phyloP scores from a whole-genome alignment of 2,888 invertebrate species.

The Fragum fragum region DNA sequence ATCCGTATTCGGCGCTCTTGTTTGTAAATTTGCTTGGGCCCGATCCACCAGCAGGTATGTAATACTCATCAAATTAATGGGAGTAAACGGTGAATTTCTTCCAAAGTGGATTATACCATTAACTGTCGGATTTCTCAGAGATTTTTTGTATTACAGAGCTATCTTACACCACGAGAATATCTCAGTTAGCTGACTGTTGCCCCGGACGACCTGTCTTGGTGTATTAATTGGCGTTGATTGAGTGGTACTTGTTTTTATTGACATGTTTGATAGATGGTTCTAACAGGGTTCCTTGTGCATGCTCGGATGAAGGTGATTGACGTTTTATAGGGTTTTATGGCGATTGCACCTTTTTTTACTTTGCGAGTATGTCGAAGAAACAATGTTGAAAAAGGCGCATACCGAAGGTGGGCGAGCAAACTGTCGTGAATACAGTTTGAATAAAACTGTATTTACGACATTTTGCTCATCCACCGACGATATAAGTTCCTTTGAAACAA shows the following conservation, averaged over 20 bases:
- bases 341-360: not conserved
- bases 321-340: slow-evolving; percentile 16
- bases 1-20: too few species aligned
- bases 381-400: too few species aligned
- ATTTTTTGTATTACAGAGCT: not conserved
- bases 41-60: slow-evolving; percentile 19
- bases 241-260: slow-evolving; percentile 55
- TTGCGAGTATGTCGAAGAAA: not conserved
- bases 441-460: too few species aligned
- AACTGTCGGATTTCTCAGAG: slow-evolving; percentile 12
- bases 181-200: not conserved
- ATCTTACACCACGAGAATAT: slow-evolving; percentile 8
- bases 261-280: slow-evolving; percentile 59
- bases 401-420: too few species aligned
- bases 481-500: too few species aligned
- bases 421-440: too few species aligned
- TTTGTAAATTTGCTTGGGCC: slow-evolving; percentile 3
- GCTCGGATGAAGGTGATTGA: slow-evolving; percentile 43
- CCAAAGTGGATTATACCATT: slow-evolving; percentile 31
- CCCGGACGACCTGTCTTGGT: not conserved
- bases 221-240: slow-evolving; percentile 59
- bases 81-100: slow-evolving; percentile 36
- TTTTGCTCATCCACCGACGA: too few species aligned
- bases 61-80: slow-evolving; percentile 45
- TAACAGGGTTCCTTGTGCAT: slow-evolving; percentile 48